These are phyloP conservation scores for Drosophila neotestacea DNA, from an alignment of 2,888 invertebrate genomes.

Conservation along the genomic window DNA sequence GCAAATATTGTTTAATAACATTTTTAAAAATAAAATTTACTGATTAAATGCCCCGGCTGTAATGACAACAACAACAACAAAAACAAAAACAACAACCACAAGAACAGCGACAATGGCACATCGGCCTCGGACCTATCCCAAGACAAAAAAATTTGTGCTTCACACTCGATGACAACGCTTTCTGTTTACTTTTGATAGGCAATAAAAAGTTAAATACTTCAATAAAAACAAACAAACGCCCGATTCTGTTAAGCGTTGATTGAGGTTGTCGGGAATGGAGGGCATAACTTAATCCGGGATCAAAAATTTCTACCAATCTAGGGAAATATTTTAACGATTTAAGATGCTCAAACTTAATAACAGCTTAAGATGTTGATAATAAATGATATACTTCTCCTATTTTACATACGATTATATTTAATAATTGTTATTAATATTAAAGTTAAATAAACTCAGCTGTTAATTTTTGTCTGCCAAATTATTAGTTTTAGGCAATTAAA, in stretches of 20 bases:
- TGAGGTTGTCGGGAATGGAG: background rate
- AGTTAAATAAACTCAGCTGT: too few species aligned
- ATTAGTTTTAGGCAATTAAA: too few species aligned
- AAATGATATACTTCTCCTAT: too few species aligned
- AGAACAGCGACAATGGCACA: slow-evolving; percentile 43
- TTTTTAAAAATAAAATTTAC: slow-evolving; percentile 79
- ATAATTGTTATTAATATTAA: too few species aligned
- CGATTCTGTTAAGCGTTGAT: slow-evolving; percentile 2
- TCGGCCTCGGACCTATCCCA: slow-evolving; percentile 66
- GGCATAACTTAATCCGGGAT: slow-evolving; percentile 3
- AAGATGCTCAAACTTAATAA: too few species aligned
- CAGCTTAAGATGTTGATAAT: too few species aligned
- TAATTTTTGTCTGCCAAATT: too few species aligned
- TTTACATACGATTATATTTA: too few species aligned
- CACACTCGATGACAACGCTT: slow-evolving; percentile 25
- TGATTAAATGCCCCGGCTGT: slow-evolving; percentile 64
- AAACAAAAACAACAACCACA: slow-evolving; percentile 9
- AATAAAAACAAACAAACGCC: slow-evolving; percentile 5
- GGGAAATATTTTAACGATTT: too few species aligned
- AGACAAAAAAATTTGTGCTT: slow-evolving; percentile 54
- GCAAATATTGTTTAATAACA: slow-evolving; percentile 80
- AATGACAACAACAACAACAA: slow-evolving; percentile 28
- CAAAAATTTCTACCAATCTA: background rate
- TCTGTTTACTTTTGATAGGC: slow-evolving; percentile 33
- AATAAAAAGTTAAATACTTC: slow-evolving; percentile 20